Conservation (phyloP, 2,113 vertebrate species). For the Prunella himalayana region DNA sequence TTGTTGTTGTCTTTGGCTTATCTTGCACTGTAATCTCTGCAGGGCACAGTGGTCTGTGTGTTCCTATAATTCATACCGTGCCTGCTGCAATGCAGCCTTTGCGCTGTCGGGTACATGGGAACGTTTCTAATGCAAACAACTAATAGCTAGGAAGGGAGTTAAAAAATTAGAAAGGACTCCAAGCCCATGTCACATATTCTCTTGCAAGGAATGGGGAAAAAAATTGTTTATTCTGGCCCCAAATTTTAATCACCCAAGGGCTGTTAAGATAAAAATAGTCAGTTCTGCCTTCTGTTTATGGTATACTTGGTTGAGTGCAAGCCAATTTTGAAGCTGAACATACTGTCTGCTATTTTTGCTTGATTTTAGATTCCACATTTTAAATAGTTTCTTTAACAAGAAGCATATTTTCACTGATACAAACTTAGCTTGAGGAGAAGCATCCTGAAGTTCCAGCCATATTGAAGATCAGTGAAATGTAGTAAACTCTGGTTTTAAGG, state of each 20-base stretch:
- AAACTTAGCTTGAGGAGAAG: constrained; percentile 79
- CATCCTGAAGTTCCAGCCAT: constrained; percentile 77
- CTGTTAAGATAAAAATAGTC: constrained; percentile 79
- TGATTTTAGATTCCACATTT: constrained; percentile 82
- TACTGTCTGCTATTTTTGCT: constrained; percentile 81
- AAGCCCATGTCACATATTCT: constrained; percentile 72
- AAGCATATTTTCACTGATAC: constrained; percentile 79
- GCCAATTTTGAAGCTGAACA: constrained; percentile 79
- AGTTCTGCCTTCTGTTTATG: constrained; percentile 78
- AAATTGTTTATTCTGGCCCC: constrained; percentile 78
- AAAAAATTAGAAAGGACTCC: constrained; percentile 72
- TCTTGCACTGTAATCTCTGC: background rate
- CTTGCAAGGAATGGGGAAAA: constrained; percentile 73
- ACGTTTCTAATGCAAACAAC: constrained; percentile 52
- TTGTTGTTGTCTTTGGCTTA: constrained; percentile 52
- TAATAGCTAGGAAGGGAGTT: constrained; percentile 52
- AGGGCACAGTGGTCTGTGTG: constrained; percentile 12
- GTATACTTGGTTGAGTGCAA: constrained; percentile 77
- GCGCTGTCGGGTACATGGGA: constrained; percentile 14
- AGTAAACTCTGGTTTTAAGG: constrained; percentile 76
- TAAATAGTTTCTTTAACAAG: constrained; percentile 79
- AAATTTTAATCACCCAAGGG: constrained; percentile 80
- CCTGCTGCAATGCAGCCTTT: constrained; percentile 25
- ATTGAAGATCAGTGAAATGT: constrained; percentile 76
- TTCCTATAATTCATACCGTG: constrained; percentile 8